These are phyloP conservation scores for Strigamia maritima DNA, from an alignment of 2,888 invertebrate genomes.

Conservation along the genomic window DNA sequence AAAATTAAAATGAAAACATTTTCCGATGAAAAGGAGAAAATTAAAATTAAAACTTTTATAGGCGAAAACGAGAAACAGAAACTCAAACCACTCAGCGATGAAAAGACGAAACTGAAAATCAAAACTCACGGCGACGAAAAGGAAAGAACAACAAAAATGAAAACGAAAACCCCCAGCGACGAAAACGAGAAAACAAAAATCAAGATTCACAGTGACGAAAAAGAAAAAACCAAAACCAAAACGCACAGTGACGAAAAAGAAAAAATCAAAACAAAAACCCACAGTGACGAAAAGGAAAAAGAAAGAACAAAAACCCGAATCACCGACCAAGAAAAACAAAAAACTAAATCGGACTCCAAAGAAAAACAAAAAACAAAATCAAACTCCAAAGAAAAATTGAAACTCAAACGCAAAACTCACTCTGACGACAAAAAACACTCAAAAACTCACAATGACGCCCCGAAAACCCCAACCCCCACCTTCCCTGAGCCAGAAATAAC, in stretches of 20 bases:
- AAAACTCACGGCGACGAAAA: slow-evolving; percentile 9
- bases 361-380: too few species aligned
- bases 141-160: neutral
- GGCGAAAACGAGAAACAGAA: slow-evolving; percentile 12
- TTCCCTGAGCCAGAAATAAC: too few species aligned
- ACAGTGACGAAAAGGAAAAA: too few species aligned
- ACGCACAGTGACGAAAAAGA: neutral
- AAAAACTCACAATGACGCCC: neutral
- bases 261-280: neutral
- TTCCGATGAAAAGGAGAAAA: neutral
- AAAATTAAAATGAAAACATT: neutral
- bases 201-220: too few species aligned
- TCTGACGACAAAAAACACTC: neutral
- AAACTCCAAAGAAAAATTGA: too few species aligned
- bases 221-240: neutral
- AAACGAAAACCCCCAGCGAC: neutral
- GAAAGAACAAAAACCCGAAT: neutral
- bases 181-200: neutral
- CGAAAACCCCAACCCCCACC: neutral
- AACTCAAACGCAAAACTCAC: neutral
- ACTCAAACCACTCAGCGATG: neutral
- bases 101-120: neutral
- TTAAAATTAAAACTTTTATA: neutral
- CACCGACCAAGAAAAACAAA: neutral
- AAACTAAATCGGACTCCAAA: neutral